Evolutionary conservation across 2,113 vertebrate genomes (phyloP), one percentile per base, ranked within the genome.

Genomic region (Chinchilla lanigera): DNA sequence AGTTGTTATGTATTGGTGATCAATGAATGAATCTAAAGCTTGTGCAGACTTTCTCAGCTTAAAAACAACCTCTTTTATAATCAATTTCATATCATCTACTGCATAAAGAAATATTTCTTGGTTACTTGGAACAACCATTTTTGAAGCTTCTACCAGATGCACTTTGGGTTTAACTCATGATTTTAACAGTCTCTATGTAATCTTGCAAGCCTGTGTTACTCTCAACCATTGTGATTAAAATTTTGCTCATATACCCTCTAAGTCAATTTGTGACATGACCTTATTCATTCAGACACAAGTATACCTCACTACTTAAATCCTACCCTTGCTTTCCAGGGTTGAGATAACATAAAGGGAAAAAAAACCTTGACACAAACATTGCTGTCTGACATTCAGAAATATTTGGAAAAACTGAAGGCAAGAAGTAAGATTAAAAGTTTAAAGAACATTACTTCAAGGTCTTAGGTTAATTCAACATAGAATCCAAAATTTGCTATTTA

Each of bases 181-280:
- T 83, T 86, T 90, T 93, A 80, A 56, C 50, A 75, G 80, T 73
- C 28, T 87, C 30, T 22, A 52, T 93, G 13, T 86, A 83, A 63
- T 65, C 24, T 20, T n/a, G 71, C 20, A 67, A 13, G 5, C 90
- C 44, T 61, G 26, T 11, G 77, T 60, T 58, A 24, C 5, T 38
- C 60, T 89, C 12, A 78, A 35, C 9, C 44, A 96, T 20, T 89
- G 13, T n/a, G 10, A 63, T 50, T 6, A 85, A 78, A 35, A 50
- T 84, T 77, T 81, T 87, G 28, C 65, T 88, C 67, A 84, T 47
- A 67, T 50, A 58, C 11, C 1, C 5, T 94, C 30, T 71, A 60
- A 9, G 10, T 88, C 41, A 86, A 54, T 69, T 71, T 52, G 35
- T 71, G 77, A 89, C 11, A 58, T 33, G 58, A 91, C 16, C 26